A percentile compares a stretch with the other conserved stretches of the same genome.
phyloP scores from a whole-genome alignment of 2,888 invertebrate genomes.

The Mesoligia furuncula region DNA sequence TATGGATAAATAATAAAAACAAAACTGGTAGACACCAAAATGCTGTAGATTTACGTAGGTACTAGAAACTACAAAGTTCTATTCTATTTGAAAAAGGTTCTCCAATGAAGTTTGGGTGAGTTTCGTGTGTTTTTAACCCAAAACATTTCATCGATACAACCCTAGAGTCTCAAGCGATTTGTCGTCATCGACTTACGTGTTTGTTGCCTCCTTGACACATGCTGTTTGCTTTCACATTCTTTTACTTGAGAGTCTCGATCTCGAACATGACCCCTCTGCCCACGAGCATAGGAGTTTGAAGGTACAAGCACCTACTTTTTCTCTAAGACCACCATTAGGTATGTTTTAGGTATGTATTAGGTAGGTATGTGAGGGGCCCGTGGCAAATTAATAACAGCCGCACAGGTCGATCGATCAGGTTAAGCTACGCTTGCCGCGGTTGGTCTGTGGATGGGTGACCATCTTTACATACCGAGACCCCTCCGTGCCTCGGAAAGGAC shows the following conservation, averaged over 20 bases:
- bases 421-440: too few species aligned
- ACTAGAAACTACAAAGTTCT: background rate
- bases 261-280: conserved; percentile 59
- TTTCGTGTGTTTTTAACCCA: background rate
- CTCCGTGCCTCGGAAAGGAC: too few species aligned
- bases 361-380: too few species aligned
- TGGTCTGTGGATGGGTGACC: too few species aligned
- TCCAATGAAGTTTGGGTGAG: background rate
- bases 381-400: too few species aligned
- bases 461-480: too few species aligned
- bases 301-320: background rate
- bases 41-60: background rate
- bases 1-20: background rate
- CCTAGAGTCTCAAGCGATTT: conserved; percentile 25
- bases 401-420: too few species aligned
- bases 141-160: background rate
- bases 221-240: conserved; percentile 85
- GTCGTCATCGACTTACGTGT: conserved; percentile 63
- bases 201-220: conserved; percentile 80
- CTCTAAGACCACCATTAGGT: background rate
- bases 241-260: conserved; percentile 73
- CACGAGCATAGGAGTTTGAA: conserved; percentile 48
- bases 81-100: background rate
- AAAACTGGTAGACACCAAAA: background rate
- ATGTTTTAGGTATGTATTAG: too few species aligned